A percentile compares a stretch with the other conserved stretches of the same genome.
These are phyloP conservation scores for Sapajus apella DNA, from an alignment of 2,113 vertebrate species.

Conservation along the genomic window DNA sequence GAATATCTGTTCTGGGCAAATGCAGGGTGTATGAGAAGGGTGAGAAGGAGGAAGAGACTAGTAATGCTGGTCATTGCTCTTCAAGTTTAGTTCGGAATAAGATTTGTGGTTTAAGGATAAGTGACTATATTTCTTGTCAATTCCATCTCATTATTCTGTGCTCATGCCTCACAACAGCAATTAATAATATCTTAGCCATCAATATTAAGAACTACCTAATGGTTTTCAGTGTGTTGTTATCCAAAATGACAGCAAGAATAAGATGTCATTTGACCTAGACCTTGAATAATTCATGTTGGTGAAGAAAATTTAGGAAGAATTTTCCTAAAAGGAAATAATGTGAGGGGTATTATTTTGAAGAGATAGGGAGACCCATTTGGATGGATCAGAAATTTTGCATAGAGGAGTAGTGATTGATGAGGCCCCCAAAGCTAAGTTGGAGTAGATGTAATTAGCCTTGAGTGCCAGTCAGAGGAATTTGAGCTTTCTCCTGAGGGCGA, in stretches of 20 bases:
- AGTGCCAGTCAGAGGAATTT: neutral
- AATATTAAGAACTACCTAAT: neutral
- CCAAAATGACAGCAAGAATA: neutral
- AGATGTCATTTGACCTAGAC: neutral
- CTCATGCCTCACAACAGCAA: neutral
- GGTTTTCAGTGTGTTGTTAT: neutral
- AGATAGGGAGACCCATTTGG: neutral
- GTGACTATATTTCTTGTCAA: neutral
- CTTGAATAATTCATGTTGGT: neutral
- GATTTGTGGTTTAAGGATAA: neutral
- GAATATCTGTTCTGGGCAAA: neutral
- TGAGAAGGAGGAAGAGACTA: neutral
- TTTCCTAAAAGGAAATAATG: slow-evolving; percentile 36
- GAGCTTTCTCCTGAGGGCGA: neutral
- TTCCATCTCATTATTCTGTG: neutral
- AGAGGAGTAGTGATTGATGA: neutral
- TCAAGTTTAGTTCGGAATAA: slow-evolving; percentile 5
- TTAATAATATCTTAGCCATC: neutral
- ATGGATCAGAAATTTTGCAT: neutral
- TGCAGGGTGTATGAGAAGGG: neutral
- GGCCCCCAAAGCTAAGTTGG: neutral
- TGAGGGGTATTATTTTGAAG: neutral
- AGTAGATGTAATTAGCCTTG: neutral
- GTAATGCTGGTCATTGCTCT: neutral
- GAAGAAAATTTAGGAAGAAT: neutral